A percentile compares a stretch with the other conserved stretches of the same genome.
These are phyloP conservation scores for Caracal caracal DNA, from an alignment of 2,113 vertebrate species.

Conservation along the genomic window DNA sequence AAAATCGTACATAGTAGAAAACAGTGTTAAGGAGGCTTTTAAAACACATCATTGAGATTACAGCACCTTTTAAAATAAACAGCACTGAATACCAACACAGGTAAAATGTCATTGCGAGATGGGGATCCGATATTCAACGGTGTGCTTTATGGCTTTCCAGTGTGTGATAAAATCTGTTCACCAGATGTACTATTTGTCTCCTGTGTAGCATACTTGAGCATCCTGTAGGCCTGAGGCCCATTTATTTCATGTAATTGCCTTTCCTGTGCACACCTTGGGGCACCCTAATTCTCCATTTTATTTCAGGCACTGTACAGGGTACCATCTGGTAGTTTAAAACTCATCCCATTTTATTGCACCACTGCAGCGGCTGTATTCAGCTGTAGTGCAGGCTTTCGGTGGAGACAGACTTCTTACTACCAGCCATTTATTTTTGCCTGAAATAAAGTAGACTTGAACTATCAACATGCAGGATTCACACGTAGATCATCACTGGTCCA, in stretches of 20 bases:
- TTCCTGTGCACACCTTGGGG: slow-evolving; percentile 97
- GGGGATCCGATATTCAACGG: slow-evolving; percentile 84
- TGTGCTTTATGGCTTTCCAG: slow-evolving; percentile 89
- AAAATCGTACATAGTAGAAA: slow-evolving; percentile 81
- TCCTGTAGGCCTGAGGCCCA: slow-evolving; percentile 95
- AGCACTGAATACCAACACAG: slow-evolving; percentile 88
- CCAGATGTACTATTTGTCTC: slow-evolving; percentile 94
- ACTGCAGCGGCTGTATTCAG: slow-evolving; percentile 83
- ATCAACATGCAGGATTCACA: slow-evolving; percentile 80
- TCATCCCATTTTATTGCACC: slow-evolving; percentile 87
- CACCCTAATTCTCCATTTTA: slow-evolving; percentile 98
- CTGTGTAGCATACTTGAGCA: slow-evolving; percentile 91
- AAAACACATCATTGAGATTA: slow-evolving; percentile 90
- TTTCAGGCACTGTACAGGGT: slow-evolving; percentile 97
- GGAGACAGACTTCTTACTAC: slow-evolving; percentile 83
- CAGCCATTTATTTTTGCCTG: slow-evolving; percentile 86
- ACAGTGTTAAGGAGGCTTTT: slow-evolving; percentile 87
- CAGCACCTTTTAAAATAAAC: slow-evolving; percentile 90
- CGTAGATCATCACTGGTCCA: slow-evolving; percentile 75
- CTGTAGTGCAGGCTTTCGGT: slow-evolving; percentile 77
- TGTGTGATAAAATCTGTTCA: slow-evolving; percentile 90
- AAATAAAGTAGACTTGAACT: slow-evolving; percentile 85
- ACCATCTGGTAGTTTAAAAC: slow-evolving; percentile 96
- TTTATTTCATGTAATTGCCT: slow-evolving; percentile 99
- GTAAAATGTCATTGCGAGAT: slow-evolving; percentile 89